Evolutionary conservation across 1,140 invertebrate genomes (phyloP).

Genomic region (Philopotamus ludificatus): DNA sequence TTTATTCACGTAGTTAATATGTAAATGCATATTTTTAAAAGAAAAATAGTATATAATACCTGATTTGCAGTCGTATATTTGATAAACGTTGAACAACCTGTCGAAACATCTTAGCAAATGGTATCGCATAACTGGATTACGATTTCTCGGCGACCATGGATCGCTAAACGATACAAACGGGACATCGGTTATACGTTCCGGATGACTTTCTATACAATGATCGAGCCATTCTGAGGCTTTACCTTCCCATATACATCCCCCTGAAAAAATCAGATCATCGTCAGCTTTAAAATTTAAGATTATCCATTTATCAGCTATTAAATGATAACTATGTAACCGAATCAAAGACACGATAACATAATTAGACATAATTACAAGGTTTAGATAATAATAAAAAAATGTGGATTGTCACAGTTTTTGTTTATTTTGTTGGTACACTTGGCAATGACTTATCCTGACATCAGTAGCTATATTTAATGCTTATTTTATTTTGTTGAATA

Average conservation of each 20-base stretch:
- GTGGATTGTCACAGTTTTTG: too few relatives aligned
- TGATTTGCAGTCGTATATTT: constrained; percentile 55
- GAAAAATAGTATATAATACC: constrained; percentile 41
- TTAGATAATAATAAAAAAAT: too few relatives aligned
- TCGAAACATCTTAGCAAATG: constrained; percentile 53
- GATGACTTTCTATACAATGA: constrained; percentile 52
- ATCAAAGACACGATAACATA: too few relatives aligned
- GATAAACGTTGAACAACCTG: constrained; percentile 54
- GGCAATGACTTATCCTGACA: too few relatives aligned
- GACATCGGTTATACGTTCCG: constrained; percentile 49
- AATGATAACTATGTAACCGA: background rate
- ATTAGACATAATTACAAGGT: too few relatives aligned
- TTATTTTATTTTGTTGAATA: too few relatives aligned
- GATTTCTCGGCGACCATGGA: constrained; percentile 51
- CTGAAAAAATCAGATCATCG: constrained; percentile 40
- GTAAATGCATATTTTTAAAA: background rate
- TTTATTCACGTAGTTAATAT: constrained; percentile 15
- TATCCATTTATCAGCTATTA: background rate
- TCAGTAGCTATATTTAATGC: too few relatives aligned
- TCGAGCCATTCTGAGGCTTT: constrained; percentile 55
- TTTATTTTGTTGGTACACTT: too few relatives aligned
- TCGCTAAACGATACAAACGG: constrained; percentile 55
- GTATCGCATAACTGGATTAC: constrained; percentile 52
- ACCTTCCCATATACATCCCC: constrained; percentile 53
- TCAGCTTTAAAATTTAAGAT: background rate